phyloP scores from a whole-genome alignment of 2,797 vertebrate species.

The Enteromius afrohamiltoni region DNA sequence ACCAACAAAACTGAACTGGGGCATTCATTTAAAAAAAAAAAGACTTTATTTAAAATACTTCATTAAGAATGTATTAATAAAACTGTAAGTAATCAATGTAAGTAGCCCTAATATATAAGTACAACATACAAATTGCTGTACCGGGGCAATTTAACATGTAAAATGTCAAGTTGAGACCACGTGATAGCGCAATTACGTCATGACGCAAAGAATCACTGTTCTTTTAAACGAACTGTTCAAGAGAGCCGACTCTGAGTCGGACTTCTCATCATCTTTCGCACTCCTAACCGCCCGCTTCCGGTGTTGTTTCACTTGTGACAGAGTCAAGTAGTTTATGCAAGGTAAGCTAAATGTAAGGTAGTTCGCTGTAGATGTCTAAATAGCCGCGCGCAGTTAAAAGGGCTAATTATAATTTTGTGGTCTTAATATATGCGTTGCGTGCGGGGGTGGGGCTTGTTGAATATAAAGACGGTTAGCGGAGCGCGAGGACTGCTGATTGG shows the following conservation, averaged over 20 bases:
- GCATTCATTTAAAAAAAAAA: too few species aligned
- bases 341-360: not conserved
- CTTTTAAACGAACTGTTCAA: constrained; percentile 8
- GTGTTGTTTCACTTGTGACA: constrained; percentile 51
- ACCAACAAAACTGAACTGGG: not conserved
- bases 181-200: constrained; percentile 1
- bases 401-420: not conserved
- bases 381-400: not conserved
- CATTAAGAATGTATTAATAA: not conserved
- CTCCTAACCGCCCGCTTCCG: constrained; percentile 76
- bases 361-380: not conserved
- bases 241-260: constrained; percentile 19
- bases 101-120: not conserved
- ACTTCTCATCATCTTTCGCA: constrained; percentile 12
- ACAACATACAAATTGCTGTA: not conserved
- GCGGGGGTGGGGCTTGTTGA: not conserved
- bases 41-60: not conserved
- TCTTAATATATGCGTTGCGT: too few species aligned
- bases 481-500: constrained; percentile 24
- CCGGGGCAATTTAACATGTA: not conserved
- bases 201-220: constrained; percentile 1
- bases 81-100: not conserved
- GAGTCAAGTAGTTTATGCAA: not conserved
- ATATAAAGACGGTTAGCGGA: constrained; percentile 26
- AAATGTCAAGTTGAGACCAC: not conserved